Conservation (phyloP, 2,888 invertebrate species). For the Microdon myrmicae region DNA sequence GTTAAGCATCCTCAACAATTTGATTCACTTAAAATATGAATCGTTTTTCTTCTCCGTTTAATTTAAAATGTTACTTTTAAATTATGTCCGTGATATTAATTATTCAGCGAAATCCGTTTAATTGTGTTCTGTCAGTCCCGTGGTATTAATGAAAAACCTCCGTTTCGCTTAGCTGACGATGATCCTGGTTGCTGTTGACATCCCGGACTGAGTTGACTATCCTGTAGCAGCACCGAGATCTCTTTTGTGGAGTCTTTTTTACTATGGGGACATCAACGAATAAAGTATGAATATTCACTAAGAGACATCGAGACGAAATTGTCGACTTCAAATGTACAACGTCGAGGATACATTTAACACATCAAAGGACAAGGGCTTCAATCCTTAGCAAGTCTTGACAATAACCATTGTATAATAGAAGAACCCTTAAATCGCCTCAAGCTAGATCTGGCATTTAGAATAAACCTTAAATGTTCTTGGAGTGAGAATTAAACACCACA, state of each 20-base stretch:
- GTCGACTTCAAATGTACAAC: constrained; percentile 38
- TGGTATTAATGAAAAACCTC: constrained; percentile 19
- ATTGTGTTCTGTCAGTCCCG: constrained; percentile 8
- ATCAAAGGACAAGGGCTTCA: constrained; percentile 38
- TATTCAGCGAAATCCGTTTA: constrained; percentile 38
- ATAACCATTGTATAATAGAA: too few relatives aligned
- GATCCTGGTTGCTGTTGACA: too few relatives aligned
- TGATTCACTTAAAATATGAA: background rate
- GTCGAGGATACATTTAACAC: constrained; percentile 34
- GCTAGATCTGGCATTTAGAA: too few relatives aligned
- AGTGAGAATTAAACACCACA: too few relatives aligned
- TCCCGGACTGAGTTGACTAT: too few relatives aligned
- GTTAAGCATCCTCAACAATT: too few relatives aligned
- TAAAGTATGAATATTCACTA: constrained; percentile 34
- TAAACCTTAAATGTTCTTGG: too few relatives aligned
- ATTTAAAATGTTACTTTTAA: constrained; percentile 21
- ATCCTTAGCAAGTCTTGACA: constrained; percentile 13
- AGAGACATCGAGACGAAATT: constrained; percentile 1
- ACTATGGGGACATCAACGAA: constrained; percentile 1
- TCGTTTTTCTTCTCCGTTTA: constrained; percentile 1
- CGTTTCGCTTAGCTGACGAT: constrained; percentile 13
- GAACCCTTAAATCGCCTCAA: too few relatives aligned
- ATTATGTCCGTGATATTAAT: constrained; percentile 28
- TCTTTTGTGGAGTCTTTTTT: too few relatives aligned
- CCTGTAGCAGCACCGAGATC: constrained; percentile 6